Evolutionary conservation across 1,140 invertebrate genomes (phyloP), one percentile per base, ranked within the genome.

Genomic region (Aphidius ervi): DNA sequence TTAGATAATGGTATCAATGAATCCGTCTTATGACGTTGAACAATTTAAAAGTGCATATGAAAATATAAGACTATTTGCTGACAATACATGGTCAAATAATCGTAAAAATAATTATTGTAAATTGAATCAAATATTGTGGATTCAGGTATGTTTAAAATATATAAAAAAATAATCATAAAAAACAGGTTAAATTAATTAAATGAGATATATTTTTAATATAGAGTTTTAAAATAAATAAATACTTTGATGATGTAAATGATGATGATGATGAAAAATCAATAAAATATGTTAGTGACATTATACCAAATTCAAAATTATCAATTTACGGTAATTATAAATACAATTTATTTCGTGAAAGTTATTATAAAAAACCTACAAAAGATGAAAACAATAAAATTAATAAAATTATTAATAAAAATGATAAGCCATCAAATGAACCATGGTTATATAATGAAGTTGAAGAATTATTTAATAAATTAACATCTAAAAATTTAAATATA

Each of bases 391-490:
- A 42, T 9, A 9, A 40, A 8, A 41, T n/a, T 52, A 8, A 54
- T n/a, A 16, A 42, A 9, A 9, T 40, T 45, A 39, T 31, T 37
- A 9, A n/a, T 9, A 43, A 16, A 9, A 45, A 41, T 42, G 10
- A 16, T 16, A 56, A 61, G 31, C 41, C 59, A 43, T 9, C 59
- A 43, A 52, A 56, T 41, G 73, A 77, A 50, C 72, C 75, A 0
- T 80, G 78, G 78, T 73, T 75, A 71, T 67, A 75, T 7, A 63
- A 68, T 41, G 71, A 76, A 62, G 76, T 80, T 46, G 71, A 78
- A 53, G 67, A 77, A 60, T 67, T 65, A 47, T 74, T 78, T 67
- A 59, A 64, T 62, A 69, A 69, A 66, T 59, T 77, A 63, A 70
- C 65, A n/a, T 64, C 59, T 8, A n/a, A 53, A 59, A 10, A 56